These are phyloP conservation scores for Bagarius yarrelli DNA, from an alignment of 2,113 vertebrate genomes.

Conservation along the genomic window DNA sequence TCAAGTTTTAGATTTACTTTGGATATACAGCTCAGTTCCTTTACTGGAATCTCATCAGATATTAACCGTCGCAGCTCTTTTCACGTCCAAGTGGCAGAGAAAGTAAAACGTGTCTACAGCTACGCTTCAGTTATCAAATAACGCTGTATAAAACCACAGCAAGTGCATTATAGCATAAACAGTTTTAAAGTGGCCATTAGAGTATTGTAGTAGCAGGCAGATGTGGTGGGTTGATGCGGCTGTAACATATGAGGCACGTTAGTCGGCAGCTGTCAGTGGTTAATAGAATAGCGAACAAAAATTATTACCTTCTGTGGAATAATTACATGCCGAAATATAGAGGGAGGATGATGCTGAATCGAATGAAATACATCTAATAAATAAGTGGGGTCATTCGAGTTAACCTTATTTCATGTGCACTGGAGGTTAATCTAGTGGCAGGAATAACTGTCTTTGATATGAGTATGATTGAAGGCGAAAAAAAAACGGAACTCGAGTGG, in stretches of 20 bases:
- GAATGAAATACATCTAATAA: constrained; percentile 21
- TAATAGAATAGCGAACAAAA: constrained; percentile 40
- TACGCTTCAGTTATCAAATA: constrained; percentile 6
- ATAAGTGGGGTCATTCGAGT: constrained; percentile 14
- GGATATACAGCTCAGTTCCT: neutral
- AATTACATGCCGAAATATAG: constrained; percentile 34
- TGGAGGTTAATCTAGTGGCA: neutral
- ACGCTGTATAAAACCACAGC: constrained; percentile 19
- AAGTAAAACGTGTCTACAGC: neutral
- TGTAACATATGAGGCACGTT: constrained; percentile 41
- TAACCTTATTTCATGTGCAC: neutral
- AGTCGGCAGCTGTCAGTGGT: constrained; percentile 45
- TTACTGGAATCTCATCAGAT: neutral
- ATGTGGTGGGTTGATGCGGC: constrained; percentile 36
- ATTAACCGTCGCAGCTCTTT: neutral
- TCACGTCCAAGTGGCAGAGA: neutral
- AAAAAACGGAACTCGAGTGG: neutral
- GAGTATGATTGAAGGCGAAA: neutral
- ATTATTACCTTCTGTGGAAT: constrained; percentile 34
- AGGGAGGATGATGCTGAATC: constrained; percentile 28
- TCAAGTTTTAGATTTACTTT: neutral
- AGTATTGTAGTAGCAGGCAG: constrained; percentile 35
- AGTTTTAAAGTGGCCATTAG: neutral
- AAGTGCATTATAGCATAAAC: constrained; percentile 18
- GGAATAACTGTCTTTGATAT: neutral